phyloP scores from a whole-genome alignment of 2,113 vertebrate genomes.

The Corvus cornix region DNA sequence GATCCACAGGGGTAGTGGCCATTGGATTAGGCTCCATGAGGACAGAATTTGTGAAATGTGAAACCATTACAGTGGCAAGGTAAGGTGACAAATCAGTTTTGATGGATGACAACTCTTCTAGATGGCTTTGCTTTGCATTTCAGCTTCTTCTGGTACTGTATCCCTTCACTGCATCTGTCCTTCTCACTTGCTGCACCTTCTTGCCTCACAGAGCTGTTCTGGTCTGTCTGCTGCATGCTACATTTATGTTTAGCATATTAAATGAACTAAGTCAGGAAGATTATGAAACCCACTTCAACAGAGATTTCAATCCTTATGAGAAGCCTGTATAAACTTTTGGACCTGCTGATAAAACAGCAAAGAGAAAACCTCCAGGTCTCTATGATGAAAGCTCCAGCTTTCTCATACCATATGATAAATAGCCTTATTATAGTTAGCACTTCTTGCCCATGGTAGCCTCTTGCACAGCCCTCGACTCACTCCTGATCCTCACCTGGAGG shows the following conservation, averaged over 20 bases:
- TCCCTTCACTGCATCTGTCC: neutral
- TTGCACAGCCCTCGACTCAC: neutral
- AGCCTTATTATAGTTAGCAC: neutral
- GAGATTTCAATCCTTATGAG: neutral
- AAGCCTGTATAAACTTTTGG: neutral
- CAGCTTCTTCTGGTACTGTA: neutral
- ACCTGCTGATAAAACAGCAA: neutral
- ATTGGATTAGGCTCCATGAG: neutral
- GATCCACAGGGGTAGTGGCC: neutral
- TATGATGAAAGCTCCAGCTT: conserved; percentile 1
- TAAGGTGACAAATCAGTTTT: neutral
- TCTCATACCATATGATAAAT: neutral
- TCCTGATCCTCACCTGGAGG: neutral
- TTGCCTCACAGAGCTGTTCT: neutral
- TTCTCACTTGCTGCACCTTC: neutral
- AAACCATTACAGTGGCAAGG: neutral
- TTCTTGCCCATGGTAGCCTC: neutral
- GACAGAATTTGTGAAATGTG: neutral
- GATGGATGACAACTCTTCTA: neutral
- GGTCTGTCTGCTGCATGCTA: neutral
- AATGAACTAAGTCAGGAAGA: neutral
- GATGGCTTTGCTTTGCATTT: neutral
- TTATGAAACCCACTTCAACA: neutral
- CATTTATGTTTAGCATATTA: neutral
- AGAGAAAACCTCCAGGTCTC: neutral